Evolutionary conservation across 2,797 vertebrate species (phyloP), one percentile per base, ranked within the genome.

Genomic region (Pitangus sulphuratus): DNA sequence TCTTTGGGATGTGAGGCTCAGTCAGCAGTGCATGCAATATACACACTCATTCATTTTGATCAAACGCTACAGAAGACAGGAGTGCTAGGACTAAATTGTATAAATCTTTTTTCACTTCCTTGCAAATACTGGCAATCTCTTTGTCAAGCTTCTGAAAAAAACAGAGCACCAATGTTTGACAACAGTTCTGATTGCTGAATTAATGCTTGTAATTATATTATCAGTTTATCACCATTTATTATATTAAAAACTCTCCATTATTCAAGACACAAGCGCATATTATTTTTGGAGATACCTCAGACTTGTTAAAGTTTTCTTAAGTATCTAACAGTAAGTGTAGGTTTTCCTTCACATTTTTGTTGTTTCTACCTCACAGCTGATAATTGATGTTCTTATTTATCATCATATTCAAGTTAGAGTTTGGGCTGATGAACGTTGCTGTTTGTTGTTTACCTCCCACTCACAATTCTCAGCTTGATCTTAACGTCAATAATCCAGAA

Each of bases 21-120:
- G 42, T 33, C 80, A 58, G 37, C 0, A 1, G 77, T 3, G 15
- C 0, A 0, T 64, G 37, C 57, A 44, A 18, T 8, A 24, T 31
- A 31, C 12, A 47, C 3, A 0, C 50, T 76, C 31, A 15, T 50
- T 44, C 28, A 20, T 44, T 86, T 72, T 51, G 30, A 48, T 62
- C 44, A 71, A 60, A 58, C 22, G 4, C 17, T 16, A 20, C 31
- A 81, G 33, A 30, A 25, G n/a, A 51, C 62, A 62, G 44, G 64
- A 81, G 12, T 40, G 40, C 28, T 74, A 50, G 45, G 48, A 30
- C 47, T 76, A 15, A 48, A 65, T 16, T 25, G 14, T 20, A 10
- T n/a, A 56, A 65, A 44, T 33, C 51, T 39, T 47, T 13, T 58
- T 77, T 80, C 51, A 18, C 12, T 47, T 74, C 19, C 28, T 40